Base-by-base conservation (phyloP, 1,140 invertebrate species). In the Drosophila nigrodunni region DNA sequence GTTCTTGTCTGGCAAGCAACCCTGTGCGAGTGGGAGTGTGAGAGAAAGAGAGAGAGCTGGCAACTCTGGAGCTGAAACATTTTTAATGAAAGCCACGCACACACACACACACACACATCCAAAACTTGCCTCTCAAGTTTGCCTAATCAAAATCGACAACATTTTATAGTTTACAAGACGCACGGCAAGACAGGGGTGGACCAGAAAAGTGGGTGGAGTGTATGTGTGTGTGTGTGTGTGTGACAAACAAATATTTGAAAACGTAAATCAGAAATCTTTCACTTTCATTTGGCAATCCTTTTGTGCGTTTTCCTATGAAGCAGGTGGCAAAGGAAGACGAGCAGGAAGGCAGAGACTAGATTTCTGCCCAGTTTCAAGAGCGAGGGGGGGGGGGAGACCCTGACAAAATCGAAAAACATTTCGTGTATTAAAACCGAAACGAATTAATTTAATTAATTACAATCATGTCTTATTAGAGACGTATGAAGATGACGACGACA, bases 371-470 rank as follows among this genome's bases (percentile, higher is more conserved):
- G n/a, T n/a, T n/a, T 4, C 25, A 2, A 25, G 25, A 3, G 37
- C 1, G 5, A 39, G 7, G 62, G 57, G 37, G 58, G 64, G 58
- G 64, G 15, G 15, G 15, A 0, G 15, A 1, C 49, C 11, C 77
- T 72, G 73, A 72, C 66, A 75, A 87, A 91, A 91, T 89, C 90
- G 81, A 88, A 91, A 86, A 91, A 90, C 90, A 92, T 90, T 90
- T 92, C 87, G 83, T 92, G 90, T 92, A 90, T 92, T 92, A 92
- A 91, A 92, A 92, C 90, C 90, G 90, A 92, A 92, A 92, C 90
- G 90, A 92, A 92, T 92, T 92, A 92, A 92, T 92, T 92, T 90
- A 92, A 92, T 92, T 92, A 92, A 92, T 92, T 92, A 92, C 90
- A 92, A 92, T 92, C 91, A 91, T 91, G 91, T 92, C 91, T 92